A percentile compares a stretch with the other conserved stretches of the same genome.
Conservation (phyloP, 92 coral and sea anemone species). For the Diadumene lineata region DNA sequence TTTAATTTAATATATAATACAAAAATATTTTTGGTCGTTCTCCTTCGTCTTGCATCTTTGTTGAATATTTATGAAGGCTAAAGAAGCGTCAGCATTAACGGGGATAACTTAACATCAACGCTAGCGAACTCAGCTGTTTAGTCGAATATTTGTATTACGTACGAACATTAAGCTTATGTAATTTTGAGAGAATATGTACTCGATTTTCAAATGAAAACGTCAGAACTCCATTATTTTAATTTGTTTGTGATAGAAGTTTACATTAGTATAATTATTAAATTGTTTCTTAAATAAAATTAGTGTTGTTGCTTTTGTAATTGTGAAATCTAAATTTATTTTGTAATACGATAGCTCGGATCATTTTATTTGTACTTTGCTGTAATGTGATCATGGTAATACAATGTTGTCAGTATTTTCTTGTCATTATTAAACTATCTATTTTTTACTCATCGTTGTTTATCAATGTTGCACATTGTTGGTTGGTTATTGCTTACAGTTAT, state of each 20-base stretch:
- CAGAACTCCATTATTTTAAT: neutral
- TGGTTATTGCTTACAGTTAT: no score
- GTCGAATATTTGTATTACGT: neutral
- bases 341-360: neutral
- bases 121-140: neutral
- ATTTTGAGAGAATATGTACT: no score
- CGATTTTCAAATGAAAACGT: neutral
- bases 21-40: neutral
- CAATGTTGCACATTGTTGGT: no score
- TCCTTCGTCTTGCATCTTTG: neutral
- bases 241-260: neutral
- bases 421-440: no score
- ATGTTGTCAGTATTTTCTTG: no score
- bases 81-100: conserved; percentile 30
- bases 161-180: neutral
- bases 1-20: no score
- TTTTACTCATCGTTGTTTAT: no score
- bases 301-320: neutral
- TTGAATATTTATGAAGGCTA: conserved; percentile 33
- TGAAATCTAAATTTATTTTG: conserved; percentile 1
- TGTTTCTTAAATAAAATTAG: neutral
- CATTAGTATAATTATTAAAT: neutral
- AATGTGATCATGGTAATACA: no score
- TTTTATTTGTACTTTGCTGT: neutral
- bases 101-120: neutral